Evolutionary conservation across 2,113 vertebrate species (phyloP).

Genomic region (Aix galericulata): DNA sequence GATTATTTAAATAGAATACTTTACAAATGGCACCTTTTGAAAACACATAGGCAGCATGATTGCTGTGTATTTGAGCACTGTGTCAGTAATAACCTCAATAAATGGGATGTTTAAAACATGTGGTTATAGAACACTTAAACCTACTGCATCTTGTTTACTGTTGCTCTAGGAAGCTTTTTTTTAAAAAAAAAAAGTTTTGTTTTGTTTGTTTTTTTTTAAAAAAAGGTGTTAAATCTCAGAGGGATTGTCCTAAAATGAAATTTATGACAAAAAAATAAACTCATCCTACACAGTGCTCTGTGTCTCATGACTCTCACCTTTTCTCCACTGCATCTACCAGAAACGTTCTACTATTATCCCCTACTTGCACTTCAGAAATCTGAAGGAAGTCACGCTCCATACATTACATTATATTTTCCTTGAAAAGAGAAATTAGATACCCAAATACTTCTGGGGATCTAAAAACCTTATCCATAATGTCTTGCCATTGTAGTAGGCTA

Average conservation of each 20-base stretch:
- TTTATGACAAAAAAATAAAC: slow-evolving; percentile 69
- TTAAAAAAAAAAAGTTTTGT: neutral
- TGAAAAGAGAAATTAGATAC: neutral
- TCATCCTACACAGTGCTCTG: slow-evolving; percentile 40
- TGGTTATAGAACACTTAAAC: slow-evolving; percentile 25
- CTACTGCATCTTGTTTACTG: slow-evolving; percentile 51
- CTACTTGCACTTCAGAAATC: neutral
- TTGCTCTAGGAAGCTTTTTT: slow-evolving; percentile 46
- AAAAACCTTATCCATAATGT: neutral
- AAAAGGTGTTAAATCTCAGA: slow-evolving; percentile 50
- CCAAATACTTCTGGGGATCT: neutral
- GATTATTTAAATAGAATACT: slow-evolving; percentile 17
- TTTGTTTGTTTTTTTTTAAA: neutral
- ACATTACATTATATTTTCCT: neutral
- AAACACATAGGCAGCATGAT: slow-evolving; percentile 24
- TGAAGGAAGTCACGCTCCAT: neutral
- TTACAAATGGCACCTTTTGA: slow-evolving; percentile 40
- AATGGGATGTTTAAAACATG: slow-evolving; percentile 38
- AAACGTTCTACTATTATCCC: neutral
- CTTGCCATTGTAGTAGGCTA: neutral
- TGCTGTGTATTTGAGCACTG: slow-evolving; percentile 11
- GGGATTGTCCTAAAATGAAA: slow-evolving; percentile 59
- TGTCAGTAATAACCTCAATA: slow-evolving; percentile 46
- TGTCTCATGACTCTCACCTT: slow-evolving; percentile 31
- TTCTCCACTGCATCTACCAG: neutral